Evolutionary conservation across 2,113 vertebrate species (phyloP).

Genomic region (Neofelis nebulosa): DNA sequence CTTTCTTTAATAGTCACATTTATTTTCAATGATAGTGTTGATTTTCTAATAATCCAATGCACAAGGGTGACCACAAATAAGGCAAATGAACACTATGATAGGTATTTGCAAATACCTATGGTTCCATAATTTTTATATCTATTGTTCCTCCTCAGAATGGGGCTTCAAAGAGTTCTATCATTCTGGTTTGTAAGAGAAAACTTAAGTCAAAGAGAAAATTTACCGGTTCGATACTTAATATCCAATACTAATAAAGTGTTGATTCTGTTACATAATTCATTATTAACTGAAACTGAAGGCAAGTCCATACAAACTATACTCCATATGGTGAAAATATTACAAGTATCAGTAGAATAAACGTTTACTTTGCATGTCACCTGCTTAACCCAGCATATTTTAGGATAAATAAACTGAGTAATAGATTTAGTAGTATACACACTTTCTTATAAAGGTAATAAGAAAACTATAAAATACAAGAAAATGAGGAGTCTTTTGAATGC

Average conservation of each 20-base stretch:
- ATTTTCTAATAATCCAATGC: neutral
- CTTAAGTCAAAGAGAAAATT: neutral
- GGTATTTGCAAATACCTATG: neutral
- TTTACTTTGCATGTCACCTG: neutral
- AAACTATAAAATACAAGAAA: neutral
- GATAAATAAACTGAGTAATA: neutral
- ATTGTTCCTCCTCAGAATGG: neutral
- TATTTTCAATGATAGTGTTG: neutral
- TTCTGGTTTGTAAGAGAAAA: neutral
- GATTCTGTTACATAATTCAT: neutral
- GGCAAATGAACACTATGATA: neutral
- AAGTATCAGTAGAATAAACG: neutral
- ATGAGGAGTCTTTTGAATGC: neutral
- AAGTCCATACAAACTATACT: neutral
- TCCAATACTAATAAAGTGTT: neutral
- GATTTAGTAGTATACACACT: neutral
- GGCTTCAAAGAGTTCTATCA: neutral
- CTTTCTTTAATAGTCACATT: neutral
- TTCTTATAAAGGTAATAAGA: neutral
- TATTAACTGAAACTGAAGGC: neutral
- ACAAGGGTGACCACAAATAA: neutral
- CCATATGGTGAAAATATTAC: neutral
- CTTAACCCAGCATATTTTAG: neutral
- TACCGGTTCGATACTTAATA: neutral
- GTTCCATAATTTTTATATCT: neutral